Evolutionary conservation across 2,113 vertebrate genomes (phyloP).

Genomic region (Rhea americana): DNA sequence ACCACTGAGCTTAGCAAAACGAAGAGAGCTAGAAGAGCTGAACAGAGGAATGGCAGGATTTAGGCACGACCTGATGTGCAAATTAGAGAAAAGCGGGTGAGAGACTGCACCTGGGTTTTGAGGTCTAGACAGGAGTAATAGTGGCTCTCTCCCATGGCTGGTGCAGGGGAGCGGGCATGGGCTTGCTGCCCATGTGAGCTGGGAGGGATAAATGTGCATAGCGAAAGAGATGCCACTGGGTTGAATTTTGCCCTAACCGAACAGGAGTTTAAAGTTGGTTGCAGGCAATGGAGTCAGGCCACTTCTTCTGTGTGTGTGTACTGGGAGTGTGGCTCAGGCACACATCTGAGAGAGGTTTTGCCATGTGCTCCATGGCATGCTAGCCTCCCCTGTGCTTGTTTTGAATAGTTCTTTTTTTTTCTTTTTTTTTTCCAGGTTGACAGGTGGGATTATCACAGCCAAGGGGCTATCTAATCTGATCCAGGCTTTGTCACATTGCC

Average conservation of each 20-base stretch:
- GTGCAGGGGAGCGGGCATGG: no score
- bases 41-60: no score
- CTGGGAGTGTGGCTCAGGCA: rapidly evolving
- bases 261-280: not conserved
- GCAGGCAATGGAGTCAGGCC: not conserved
- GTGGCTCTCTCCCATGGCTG: no score
- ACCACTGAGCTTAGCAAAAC: no score
- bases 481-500: constrained; percentile 76
- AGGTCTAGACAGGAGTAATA: no score
- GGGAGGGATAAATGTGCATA: not conserved
- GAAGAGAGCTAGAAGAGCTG: no score
- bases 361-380: rapidly evolving
- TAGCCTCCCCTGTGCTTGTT: not conserved
- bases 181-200: not conserved
- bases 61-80: no score
- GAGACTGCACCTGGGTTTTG: no score
- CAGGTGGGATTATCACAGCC: constrained; percentile 77
- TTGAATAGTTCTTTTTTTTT: not conserved
- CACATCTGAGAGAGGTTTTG: not conserved
- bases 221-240: not conserved
- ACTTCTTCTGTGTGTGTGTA: not conserved
- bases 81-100: no score
- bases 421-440: constrained; percentile 72
- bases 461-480: constrained; percentile 77
- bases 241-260: not conserved